Evolutionary conservation across 2,797 vertebrate species (phyloP).

Genomic region (Tympanoctomys barrerae): DNA sequence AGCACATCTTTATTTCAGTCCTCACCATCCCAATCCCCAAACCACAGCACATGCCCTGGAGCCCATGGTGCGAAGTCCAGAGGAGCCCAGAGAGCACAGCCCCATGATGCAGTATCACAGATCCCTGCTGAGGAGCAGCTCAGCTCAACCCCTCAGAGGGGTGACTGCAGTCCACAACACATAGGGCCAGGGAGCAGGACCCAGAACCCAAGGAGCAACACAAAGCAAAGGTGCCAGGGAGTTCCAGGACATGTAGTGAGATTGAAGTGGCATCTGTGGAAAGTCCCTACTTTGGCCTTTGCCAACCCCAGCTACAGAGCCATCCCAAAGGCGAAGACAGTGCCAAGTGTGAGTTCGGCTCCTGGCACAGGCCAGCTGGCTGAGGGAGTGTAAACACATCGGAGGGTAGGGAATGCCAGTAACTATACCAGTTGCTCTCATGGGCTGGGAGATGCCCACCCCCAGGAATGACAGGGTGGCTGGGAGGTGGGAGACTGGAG

Average conservation of each 20-base stretch:
- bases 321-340: background rate
- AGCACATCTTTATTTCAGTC: slow-evolving; percentile 65
- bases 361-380: background rate
- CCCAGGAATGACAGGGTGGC: background rate
- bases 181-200: background rate
- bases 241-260: background rate
- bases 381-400: slow-evolving; percentile 56
- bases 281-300: background rate
- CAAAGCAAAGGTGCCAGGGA: background rate
- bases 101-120: background rate
- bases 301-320: slow-evolving; percentile 1
- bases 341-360: background rate
- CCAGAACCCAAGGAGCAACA: background rate
- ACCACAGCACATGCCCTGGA: background rate
- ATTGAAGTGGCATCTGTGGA: background rate
- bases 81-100: background rate
- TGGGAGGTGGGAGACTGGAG: background rate
- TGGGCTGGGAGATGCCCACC: background rate
- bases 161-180: background rate
- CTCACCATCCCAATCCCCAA: background rate
- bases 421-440: background rate
- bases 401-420: background rate
- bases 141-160: background rate
- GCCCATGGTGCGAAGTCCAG: background rate
- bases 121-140: background rate